Conservation (phyloP, 2,888 invertebrate genomes). For the Biston stratarius region DNA sequence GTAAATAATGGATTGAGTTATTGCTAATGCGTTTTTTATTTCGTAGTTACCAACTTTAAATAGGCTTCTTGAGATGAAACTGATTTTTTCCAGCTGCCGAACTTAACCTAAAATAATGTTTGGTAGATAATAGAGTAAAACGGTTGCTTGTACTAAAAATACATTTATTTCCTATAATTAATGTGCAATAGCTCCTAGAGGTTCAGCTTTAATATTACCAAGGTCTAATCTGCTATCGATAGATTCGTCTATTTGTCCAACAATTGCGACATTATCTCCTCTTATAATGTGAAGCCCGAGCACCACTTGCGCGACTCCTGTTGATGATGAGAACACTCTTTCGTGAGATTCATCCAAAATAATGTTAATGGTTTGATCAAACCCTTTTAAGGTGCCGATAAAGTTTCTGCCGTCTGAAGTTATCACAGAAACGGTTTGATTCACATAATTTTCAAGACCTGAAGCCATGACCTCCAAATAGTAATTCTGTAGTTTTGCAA, state of each 20-base stretch:
- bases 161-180: constrained; percentile 71
- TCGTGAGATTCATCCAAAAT: constrained; percentile 99
- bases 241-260: constrained; percentile 94
- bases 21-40: constrained; percentile 8
- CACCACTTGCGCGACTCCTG: constrained; percentile 95
- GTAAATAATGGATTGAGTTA: constrained; percentile 47
- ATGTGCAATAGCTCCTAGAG: constrained; percentile 93
- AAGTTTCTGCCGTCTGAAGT: constrained; percentile 98
- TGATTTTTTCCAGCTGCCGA: not conserved
- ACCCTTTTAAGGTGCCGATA: constrained; percentile 98
- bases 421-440: constrained; percentile 97
- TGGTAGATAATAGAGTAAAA: constrained; percentile 3
- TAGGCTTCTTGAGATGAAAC: no score
- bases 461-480: constrained; percentile 88
- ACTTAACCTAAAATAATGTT: constrained; percentile 6
- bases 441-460: constrained; percentile 94
- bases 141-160: constrained; percentile 40
- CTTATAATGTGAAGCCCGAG: constrained; percentile 98
- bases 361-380: constrained; percentile 99
- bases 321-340: constrained; percentile 96
- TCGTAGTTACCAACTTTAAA: not conserved
- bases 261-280: constrained; percentile 98
- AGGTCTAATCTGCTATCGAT: constrained; percentile 93
- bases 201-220: constrained; percentile 93
- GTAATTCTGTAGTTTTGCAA: no score